Percentiles rank a stretch among this genome's conserved stretches.
Evolutionary conservation across 2,888 invertebrate genomes (phyloP).

Genomic region (Empis stercorea): DNA sequence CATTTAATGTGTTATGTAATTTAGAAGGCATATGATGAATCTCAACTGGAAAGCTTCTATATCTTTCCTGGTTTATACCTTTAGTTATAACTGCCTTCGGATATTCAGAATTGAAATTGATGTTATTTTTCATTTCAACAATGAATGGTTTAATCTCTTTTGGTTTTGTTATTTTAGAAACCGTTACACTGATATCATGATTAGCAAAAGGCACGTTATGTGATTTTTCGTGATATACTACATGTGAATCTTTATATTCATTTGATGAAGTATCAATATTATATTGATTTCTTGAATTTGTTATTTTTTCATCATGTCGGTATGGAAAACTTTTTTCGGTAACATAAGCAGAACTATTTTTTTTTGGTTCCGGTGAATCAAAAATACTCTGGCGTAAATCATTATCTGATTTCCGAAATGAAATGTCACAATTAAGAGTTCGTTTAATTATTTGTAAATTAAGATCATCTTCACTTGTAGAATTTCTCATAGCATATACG

Average conservation of each 20-base stretch:
- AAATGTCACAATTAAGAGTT: constrained; percentile 23
- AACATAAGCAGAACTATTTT: constrained; percentile 4
- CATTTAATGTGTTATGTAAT: constrained; percentile 5
- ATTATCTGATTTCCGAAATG: not conserved
- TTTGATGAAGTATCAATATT: no score
- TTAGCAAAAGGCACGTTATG: no score
- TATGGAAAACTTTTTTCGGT: no score
- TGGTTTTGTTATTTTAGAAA: no score
- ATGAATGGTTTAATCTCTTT: not conserved
- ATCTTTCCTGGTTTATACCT: not conserved
- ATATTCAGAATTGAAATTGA: not conserved
- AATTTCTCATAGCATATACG: constrained; percentile 24
- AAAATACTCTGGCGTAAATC: not conserved
- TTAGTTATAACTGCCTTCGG: constrained; percentile 8
- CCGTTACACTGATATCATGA: no score
- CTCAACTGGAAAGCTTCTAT: not conserved
- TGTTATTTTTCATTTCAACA: not conserved
- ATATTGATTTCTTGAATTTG: no score
- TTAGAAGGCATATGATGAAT: not conserved
- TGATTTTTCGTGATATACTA: no score
- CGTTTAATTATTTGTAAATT: constrained; percentile 34
- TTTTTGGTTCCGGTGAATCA: constrained; percentile 3
- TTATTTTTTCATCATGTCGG: no score
- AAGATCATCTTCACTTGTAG: constrained; percentile 30
- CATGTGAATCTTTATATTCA: no score